Base-by-base conservation (phyloP, 1,140 invertebrate genomes). In the Diabrotica virgifera region DNA sequence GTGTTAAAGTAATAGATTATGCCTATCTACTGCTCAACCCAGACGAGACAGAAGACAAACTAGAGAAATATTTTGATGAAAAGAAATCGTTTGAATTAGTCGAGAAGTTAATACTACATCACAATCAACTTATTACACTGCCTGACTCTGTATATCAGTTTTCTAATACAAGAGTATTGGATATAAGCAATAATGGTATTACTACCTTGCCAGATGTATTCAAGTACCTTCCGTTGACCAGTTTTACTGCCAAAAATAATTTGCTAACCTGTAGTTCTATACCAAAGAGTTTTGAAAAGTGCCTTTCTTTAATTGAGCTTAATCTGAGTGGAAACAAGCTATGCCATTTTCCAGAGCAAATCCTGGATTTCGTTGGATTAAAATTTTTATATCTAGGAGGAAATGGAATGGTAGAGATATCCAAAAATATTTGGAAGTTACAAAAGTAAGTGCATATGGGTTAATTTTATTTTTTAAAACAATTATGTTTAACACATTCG, bases 311-410 rank as follows among this genome's bases (percentile, higher is more conserved):
- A 0, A 87, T 89, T 74, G 92, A 95, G 77, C 75, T 98, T 0
- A 97, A 98, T 82, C 82, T 98, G 11, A 95, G 93, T 80, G 96
- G 96, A 11, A 99, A 99, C 82, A 79, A 85, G 40, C 81, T 98
- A 36, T 88, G 85, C 11, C 83, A 86, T 36, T 91, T 99, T 76
- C 96, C 96, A 5, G 87, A 89, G 69, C 93, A 96, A 80, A 80
- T 98, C 56, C 85, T 95, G 36, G 89, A 96, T 66, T 78, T 97
- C 60, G 73, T 77, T 5, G 85, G 84, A 12, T 81, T 98, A 6
- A 90, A 87, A 79, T 92, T 90, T 75, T 83, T 99, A 6, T 96
- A 97, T 80, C 79, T 98, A 52, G 96, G 96, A 35, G 92, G 88
- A 14, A 99, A 98, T 80, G 81, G 82, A 59, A 91, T 99, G 68